Percentiles rank a stretch among this genome's conserved stretches.
Evolutionary conservation across 2,113 vertebrate species (phyloP).

Genomic region (Xyliphius kryptos): DNA sequence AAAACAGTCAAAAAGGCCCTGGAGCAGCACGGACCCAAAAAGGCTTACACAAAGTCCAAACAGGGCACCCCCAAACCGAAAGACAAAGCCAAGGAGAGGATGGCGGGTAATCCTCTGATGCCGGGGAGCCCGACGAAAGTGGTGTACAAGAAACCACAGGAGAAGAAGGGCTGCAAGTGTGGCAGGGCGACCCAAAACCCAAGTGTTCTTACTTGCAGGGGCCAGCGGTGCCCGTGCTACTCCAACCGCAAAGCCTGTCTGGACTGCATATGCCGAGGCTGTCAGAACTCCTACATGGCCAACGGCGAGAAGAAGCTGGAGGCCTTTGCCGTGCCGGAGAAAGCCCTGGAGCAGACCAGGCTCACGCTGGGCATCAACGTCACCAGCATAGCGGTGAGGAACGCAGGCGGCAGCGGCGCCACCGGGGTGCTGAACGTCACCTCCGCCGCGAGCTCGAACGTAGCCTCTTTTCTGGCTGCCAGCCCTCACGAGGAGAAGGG

Average conservation of each 20-base stretch:
- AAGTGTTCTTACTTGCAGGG: conserved; percentile 98
- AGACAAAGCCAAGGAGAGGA: conserved; percentile 84
- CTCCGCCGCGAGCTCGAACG: conserved; percentile 76
- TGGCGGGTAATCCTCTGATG: conserved; percentile 77
- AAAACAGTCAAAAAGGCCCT: conserved; percentile 88
- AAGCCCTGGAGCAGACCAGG: conserved; percentile 96
- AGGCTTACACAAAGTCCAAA: conserved; percentile 88
- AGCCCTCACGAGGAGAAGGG: conserved; percentile 85
- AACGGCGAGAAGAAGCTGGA: conserved; percentile 99
- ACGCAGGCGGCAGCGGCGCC: conserved; percentile 72
- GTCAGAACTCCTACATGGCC: conserved; percentile 99
- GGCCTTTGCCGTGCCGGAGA: conserved; percentile 97
- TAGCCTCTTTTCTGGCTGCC: conserved; percentile 61
- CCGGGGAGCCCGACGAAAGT: conserved; percentile 93
- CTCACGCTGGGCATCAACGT: conserved; percentile 99
- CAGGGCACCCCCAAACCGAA: conserved; percentile 87
- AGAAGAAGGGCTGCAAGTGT: conserved; percentile 99
- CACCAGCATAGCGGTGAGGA: conserved; percentile 90
- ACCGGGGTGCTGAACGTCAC: conserved; percentile 79
- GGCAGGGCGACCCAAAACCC: conserved; percentile 98
- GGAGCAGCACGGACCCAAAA: conserved; percentile 91
- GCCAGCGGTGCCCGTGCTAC: conserved; percentile 98
- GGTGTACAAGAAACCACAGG: conserved; percentile 94
- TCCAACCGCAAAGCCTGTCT: conserved; percentile 99
- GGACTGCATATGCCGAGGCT: conserved; percentile 98